phyloP scores from a whole-genome alignment of 2,797 vertebrate species.

The Hemitrygon akajei region DNA sequence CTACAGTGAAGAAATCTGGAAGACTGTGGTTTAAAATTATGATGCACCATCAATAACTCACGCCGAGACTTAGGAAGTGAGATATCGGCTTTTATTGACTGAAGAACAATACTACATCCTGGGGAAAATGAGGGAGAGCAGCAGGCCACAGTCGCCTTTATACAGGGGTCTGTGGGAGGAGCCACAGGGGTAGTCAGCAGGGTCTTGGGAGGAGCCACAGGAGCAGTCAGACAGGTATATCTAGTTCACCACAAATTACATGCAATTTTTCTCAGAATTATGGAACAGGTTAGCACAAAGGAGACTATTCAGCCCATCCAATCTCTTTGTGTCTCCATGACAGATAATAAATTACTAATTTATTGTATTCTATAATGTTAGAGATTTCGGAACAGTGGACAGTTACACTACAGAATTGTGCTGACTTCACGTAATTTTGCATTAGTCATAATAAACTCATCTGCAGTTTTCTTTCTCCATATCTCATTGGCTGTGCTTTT shows the following conservation, averaged over 20 bases:
- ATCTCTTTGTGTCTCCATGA: neutral
- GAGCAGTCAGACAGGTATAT: no score
- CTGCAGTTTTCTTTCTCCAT: neutral
- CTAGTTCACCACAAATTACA: no score
- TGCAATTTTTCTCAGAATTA: neutral
- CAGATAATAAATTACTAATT: neutral
- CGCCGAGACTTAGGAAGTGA: no score
- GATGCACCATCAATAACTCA: no score
- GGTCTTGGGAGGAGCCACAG: no score
- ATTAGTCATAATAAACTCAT: neutral
- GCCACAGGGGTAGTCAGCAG: no score
- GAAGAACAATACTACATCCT: no score
- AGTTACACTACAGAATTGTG: neutral
- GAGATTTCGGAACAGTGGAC: neutral
- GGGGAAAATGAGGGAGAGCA: no score
- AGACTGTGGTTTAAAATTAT: neutral
- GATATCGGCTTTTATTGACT: no score
- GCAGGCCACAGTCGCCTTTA: no score
- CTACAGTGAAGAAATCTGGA: neutral
- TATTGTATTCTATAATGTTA: neutral
- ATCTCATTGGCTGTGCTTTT: neutral
- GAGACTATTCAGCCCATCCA: neutral
- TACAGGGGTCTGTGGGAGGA: no score
- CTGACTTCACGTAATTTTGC: no score
- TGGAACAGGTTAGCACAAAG: neutral